These are phyloP conservation scores for Danaus melanippus DNA, from an alignment of 1,140 invertebrate species.

Conservation along the genomic window DNA sequence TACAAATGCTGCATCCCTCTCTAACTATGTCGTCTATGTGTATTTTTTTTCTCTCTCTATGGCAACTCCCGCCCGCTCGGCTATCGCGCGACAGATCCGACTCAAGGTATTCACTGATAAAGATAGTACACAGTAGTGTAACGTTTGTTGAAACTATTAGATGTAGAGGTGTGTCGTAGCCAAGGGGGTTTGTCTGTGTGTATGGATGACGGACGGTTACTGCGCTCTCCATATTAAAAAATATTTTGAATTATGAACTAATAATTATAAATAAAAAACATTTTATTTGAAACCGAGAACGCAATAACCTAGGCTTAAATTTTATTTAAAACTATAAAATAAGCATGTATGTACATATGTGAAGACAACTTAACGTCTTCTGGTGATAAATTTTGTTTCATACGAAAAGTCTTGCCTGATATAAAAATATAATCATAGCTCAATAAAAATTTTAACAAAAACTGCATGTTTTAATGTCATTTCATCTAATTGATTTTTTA, in stretches of 20 bases:
- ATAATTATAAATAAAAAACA: too few relatives aligned
- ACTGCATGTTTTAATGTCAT: too few relatives aligned
- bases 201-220: slow-evolving; percentile 40
- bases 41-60: slow-evolving; percentile 59
- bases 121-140: slow-evolving; percentile 43
- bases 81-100: slow-evolving; percentile 64
- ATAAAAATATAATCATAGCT: too few relatives aligned
- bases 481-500: too few relatives aligned
- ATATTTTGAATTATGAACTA: neutral
- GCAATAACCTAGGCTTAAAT: neutral
- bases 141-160: slow-evolving; percentile 50
- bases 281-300: too few relatives aligned
- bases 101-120: slow-evolving; percentile 55
- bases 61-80: slow-evolving; percentile 67
- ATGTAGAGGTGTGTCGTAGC: slow-evolving; percentile 69
- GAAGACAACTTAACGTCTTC: too few relatives aligned
- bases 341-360: too few relatives aligned
- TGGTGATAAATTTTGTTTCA: too few relatives aligned
- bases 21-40: slow-evolving; percentile 65
- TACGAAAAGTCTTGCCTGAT: too few relatives aligned
- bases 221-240: slow-evolving; percentile 28
- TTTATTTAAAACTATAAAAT: too few relatives aligned
- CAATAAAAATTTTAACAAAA: too few relatives aligned
- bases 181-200: slow-evolving; percentile 68
- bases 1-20: slow-evolving; percentile 42